phyloP scores from a whole-genome alignment of 2,797 vertebrate genomes.

The Huso huso region DNA sequence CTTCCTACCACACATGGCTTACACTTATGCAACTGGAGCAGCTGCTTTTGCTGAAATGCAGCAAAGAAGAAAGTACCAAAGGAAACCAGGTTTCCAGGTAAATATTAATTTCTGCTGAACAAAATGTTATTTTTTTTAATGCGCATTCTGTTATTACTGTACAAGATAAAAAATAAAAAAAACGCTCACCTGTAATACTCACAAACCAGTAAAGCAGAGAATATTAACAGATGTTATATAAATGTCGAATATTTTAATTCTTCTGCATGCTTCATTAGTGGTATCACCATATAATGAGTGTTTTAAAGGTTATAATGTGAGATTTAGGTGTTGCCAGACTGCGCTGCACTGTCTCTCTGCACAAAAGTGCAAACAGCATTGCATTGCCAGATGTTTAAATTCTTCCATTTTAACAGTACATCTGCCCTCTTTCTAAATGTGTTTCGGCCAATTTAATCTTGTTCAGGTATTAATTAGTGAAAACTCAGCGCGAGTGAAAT shows the following conservation, averaged over 20 bases:
- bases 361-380: slow-evolving; percentile 51
- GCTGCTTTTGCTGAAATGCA: slow-evolving; percentile 98
- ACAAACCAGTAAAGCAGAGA: slow-evolving; percentile 25
- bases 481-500: slow-evolving; percentile 69
- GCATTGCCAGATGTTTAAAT: slow-evolving; percentile 57
- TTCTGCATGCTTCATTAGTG: slow-evolving; percentile 44
- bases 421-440: slow-evolving; percentile 63
- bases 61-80: slow-evolving; percentile 97
- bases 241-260: slow-evolving; percentile 25
- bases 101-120: slow-evolving; percentile 31
- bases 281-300: slow-evolving; percentile 51
- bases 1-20: slow-evolving; percentile 99
- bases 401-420: slow-evolving; percentile 57
- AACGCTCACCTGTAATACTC: slow-evolving; percentile 49
- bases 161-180: slow-evolving; percentile 25
- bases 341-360: slow-evolving; percentile 46
- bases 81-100: slow-evolving; percentile 99
- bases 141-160: too few relatives aligned
- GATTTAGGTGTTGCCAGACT: slow-evolving; percentile 59
- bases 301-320: slow-evolving; percentile 53
- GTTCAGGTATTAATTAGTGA: slow-evolving; percentile 72
- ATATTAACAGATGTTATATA: slow-evolving; percentile 45
- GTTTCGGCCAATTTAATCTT: slow-evolving; percentile 64
- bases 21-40: slow-evolving; percentile 93
- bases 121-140: too few relatives aligned